Base-by-base conservation (phyloP, 2,888 invertebrate species). In the Drosophila paracracens region DNA sequence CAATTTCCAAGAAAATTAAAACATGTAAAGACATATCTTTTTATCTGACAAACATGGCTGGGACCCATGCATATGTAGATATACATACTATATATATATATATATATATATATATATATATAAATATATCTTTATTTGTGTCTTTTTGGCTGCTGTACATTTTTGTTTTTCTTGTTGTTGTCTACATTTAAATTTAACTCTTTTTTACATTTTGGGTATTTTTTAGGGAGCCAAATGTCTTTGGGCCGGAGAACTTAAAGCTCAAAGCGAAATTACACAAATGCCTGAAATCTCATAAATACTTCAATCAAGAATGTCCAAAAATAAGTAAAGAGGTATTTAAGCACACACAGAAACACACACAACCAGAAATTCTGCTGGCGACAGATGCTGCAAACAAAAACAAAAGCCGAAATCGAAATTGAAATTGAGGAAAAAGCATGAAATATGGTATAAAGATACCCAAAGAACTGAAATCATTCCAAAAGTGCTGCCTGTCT, bases 211-310 rank as follows among this genome's bases (percentile, higher is more conserved):
- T 69, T 60, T 62, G 48, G 62, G 58, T 60, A 40, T 29, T 29
- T 16, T 59, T 74, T 61, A 50, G 36, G 43, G 50, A 46, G 68
- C 65, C 48, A 48, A 48, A 36, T 64, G 72, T 59, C 66, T 65
- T 69, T 51, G 63, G 54, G 63, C 65, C 65, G 11, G 54, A 61
- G 46, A 80, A 77, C 73, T 83, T 87, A 73, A 90, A 81, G 83
- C 87, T 87, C 74, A 76, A 77, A 85, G 77, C 72, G 76, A 89
- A 91, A 91, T 91, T 89, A 91, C 90, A 82, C 77, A 89, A 87
- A 91, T 90, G 85, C 91, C 91, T 86, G 74, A 90, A 90, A 90
- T 91, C 89, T 87, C 91, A 90, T 90, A 90, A 90, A 90, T 90
- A 87, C 89, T 90, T 90, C 91, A 90, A 90, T 90, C 89, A 91